Conservation (phyloP, 1,140 invertebrate genomes). For the Leptopilina clavipes region DNA sequence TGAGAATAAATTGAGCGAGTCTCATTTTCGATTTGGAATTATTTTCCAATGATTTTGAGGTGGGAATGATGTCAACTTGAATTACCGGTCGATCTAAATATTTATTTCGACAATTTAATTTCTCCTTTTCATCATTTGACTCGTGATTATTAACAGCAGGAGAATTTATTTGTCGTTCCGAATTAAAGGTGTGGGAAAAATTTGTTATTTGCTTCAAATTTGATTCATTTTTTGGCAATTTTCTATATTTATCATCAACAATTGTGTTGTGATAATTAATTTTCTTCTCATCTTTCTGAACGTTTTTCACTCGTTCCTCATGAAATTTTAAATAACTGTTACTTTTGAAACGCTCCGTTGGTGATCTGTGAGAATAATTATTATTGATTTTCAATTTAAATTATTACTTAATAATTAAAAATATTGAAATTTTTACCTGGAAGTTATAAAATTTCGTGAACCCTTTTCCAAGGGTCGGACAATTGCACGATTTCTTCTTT, state of each 20-base stretch:
- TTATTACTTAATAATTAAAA: neutral
- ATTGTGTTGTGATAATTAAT: neutral
- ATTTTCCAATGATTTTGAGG: neutral
- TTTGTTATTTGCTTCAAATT: neutral
- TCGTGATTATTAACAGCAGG: neutral
- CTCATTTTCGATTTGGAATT: conserved; percentile 8
- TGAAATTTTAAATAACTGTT: neutral
- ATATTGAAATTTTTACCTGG: neutral
- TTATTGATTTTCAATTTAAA: neutral
- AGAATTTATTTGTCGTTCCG: neutral
- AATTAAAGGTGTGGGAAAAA: neutral
- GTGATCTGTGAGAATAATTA: neutral
- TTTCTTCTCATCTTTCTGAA: neutral
- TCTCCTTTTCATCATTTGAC: neutral
- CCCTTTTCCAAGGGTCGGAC: neutral
- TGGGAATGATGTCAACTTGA: neutral
- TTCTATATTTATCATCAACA: neutral
- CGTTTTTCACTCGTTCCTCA: neutral
- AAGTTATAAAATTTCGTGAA: neutral
- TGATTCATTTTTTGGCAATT: neutral
- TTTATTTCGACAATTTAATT: neutral
- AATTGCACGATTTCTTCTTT: neutral
- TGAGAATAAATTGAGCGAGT: neutral
- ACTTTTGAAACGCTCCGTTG: neutral
- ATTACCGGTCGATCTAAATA: conserved; percentile 22